Percentiles rank a stretch among this genome's conserved stretches.
These are phyloP conservation scores for Caerostris darwini DNA, from an alignment of 1,140 invertebrate genomes.

Conservation along the genomic window DNA sequence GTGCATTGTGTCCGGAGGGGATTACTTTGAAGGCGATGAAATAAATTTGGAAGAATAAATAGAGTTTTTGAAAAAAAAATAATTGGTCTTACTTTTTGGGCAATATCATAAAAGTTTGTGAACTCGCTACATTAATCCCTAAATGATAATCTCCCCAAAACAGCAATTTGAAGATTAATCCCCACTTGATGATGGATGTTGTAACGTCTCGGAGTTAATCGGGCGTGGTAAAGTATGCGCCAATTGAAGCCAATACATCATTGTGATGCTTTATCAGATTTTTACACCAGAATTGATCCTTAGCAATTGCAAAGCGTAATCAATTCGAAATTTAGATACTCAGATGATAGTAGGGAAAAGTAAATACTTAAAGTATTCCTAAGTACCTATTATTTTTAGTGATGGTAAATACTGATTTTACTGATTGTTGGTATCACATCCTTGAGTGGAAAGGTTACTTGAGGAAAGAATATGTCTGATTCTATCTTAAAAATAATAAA, in stretches of 20 bases:
- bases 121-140: too few relatives aligned
- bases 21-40: too few relatives aligned
- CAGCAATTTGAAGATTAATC: too few relatives aligned
- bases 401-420: neutral
- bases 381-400: neutral
- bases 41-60: too few relatives aligned
- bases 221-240: neutral
- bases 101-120: too few relatives aligned
- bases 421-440: neutral
- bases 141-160: too few relatives aligned
- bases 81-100: too few relatives aligned
- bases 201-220: neutral
- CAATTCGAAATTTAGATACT: neutral
- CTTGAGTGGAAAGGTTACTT: neutral
- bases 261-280: neutral
- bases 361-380: neutral
- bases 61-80: too few relatives aligned
- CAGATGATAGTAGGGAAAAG: neutral
- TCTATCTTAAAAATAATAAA: neutral
- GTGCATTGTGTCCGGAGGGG: too few relatives aligned
- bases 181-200: neutral
- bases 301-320: neutral
- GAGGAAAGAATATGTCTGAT: neutral
- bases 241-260: neutral
- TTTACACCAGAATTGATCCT: neutral